Percentiles rank a stretch among this genome's conserved stretches.
Evolutionary conservation across 2,888 invertebrate genomes (phyloP).

Genomic region (Orchesellides sinensis): DNA sequence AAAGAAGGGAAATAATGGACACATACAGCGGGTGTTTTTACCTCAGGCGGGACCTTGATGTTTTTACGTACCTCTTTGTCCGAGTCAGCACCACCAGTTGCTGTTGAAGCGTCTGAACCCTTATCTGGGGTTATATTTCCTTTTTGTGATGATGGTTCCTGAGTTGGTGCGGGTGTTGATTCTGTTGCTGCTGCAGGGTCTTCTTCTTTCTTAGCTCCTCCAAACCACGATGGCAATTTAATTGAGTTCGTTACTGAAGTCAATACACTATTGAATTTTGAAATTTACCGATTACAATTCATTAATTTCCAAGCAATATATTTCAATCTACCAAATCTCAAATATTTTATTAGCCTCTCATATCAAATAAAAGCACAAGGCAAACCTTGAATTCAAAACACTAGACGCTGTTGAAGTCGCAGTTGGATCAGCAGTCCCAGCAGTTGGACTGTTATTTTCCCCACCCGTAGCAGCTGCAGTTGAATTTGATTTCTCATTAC

Average conservation of each 20-base stretch:
- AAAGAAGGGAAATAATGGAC: conserved; percentile 55
- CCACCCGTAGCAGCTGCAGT: conserved; percentile 36
- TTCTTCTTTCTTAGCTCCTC: conserved; percentile 65
- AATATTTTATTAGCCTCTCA: too few relatives aligned
- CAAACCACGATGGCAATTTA: conserved; percentile 71
- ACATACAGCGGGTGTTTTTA: conserved; percentile 65
- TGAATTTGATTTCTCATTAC: conserved; percentile 29
- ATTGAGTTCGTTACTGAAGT: conserved; percentile 73
- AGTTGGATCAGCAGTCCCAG: conserved; percentile 43
- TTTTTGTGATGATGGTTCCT: conserved; percentile 52
- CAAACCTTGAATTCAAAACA: conserved; percentile 52
- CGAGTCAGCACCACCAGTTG: conserved; percentile 94
- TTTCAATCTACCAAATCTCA: too few relatives aligned
- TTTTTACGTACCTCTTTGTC: conserved; percentile 80
- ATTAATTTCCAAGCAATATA: too few relatives aligned
- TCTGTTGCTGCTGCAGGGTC: conserved; percentile 42
- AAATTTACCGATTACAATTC: too few relatives aligned
- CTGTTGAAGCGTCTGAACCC: conserved; percentile 80
- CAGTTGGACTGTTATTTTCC: conserved; percentile 45
- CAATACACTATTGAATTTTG: conserved; percentile 64
- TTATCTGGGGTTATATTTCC: conserved; percentile 70
- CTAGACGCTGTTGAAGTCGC: conserved; percentile 60
- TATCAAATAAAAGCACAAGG: too few relatives aligned
- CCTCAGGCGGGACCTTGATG: conserved; percentile 68
- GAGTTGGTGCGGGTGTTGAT: conserved; percentile 58